These are phyloP conservation scores for Miniopterus natalensis DNA, from an alignment of 2,113 vertebrate species.

Conservation along the genomic window DNA sequence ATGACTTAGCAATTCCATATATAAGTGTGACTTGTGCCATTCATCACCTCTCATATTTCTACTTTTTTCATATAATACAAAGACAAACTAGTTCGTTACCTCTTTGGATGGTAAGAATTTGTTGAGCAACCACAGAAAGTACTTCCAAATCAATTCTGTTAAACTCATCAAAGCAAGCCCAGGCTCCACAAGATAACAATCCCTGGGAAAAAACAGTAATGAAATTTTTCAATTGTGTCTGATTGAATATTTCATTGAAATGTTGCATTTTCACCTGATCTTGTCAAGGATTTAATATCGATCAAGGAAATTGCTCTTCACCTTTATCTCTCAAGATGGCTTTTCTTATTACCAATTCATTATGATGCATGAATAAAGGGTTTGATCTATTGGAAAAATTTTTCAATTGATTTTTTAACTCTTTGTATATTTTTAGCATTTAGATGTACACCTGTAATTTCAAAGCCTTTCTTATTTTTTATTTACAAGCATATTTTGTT, in stretches of 20 bases:
- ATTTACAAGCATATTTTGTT: constrained; percentile 45
- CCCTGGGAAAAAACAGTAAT: constrained; percentile 87
- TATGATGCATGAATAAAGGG: constrained; percentile 66
- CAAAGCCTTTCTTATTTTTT: constrained; percentile 28
- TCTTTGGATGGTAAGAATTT: constrained; percentile 97
- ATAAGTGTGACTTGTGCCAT: background rate
- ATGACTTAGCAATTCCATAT: background rate
- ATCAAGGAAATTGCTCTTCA: constrained; percentile 74
- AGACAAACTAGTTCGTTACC: constrained; percentile 85
- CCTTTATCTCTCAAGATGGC: constrained; percentile 72
- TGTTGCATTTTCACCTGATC: constrained; percentile 63
- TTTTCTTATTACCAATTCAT: constrained; percentile 71
- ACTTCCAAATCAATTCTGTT: constrained; percentile 97
- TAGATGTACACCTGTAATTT: background rate
- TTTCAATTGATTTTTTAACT: constrained; percentile 44
- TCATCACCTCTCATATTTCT: background rate
- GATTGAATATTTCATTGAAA: constrained; percentile 66
- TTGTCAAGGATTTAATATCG: constrained; percentile 75
- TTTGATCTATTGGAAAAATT: constrained; percentile 64
- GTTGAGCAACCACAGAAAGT: constrained; percentile 95
- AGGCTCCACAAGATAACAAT: constrained; percentile 94
- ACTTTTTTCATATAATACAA: background rate
- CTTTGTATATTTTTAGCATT: constrained; percentile 34
- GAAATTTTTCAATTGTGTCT: constrained; percentile 61
- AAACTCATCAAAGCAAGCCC: constrained; percentile 98